Percentiles rank a stretch among this genome's conserved stretches.
These are phyloP conservation scores for Chalcosyrphus nemorum DNA, from an alignment of 2,888 invertebrate species.

Conservation along the genomic window DNA sequence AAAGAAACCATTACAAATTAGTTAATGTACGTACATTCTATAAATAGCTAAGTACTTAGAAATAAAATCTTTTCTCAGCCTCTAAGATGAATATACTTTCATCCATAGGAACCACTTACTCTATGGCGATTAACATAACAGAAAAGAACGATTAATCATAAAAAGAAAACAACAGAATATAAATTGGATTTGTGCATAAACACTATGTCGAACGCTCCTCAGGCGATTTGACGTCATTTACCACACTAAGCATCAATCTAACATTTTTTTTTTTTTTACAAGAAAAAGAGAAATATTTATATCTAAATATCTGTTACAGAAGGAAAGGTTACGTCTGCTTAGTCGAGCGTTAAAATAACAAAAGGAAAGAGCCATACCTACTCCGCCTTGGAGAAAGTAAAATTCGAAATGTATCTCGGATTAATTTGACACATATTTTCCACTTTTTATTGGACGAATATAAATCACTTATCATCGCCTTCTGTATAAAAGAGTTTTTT, in stretches of 20 bases:
- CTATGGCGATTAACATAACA: slow-evolving; percentile 9
- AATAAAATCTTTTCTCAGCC: background rate
- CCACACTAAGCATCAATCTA: background rate
- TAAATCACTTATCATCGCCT: slow-evolving; percentile 8
- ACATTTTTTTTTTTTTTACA: background rate
- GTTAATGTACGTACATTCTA: background rate
- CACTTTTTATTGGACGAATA: background rate
- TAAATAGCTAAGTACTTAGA: too few species aligned
- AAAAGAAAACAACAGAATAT: background rate
- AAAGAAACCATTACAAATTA: slow-evolving; percentile 1
- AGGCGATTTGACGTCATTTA: background rate
- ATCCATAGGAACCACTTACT: background rate
- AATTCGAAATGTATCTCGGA: slow-evolving; percentile 10
- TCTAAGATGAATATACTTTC: background rate
- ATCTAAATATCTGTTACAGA: background rate
- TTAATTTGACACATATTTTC: slow-evolving; percentile 42
- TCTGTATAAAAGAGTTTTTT: background rate
- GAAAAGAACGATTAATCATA: background rate
- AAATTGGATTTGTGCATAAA: slow-evolving; percentile 4
- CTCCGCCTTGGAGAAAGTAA: slow-evolving; percentile 32
- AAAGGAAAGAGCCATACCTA: background rate
- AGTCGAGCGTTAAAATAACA: background rate
- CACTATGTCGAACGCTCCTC: background rate
- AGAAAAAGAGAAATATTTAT: too few species aligned
- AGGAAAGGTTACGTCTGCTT: slow-evolving; percentile 17